Conservation (phyloP, 2,113 vertebrate genomes). For the Pteronura brasiliensis region DNA sequence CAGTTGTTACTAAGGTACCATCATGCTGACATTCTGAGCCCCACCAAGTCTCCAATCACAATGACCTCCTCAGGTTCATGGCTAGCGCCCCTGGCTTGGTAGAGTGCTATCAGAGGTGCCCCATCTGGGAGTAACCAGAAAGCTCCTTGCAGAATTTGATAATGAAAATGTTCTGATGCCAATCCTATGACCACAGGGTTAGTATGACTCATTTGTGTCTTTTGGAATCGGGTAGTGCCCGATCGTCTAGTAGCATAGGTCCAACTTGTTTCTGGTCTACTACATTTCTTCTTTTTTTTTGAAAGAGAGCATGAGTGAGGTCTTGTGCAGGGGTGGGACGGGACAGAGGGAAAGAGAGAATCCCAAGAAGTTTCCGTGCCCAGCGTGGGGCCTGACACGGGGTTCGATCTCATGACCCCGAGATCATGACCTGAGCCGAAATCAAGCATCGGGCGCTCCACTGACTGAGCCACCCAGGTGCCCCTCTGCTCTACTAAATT, state of each 20-base stretch:
- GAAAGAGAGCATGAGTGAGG: background rate
- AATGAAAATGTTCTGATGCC: constrained; percentile 94
- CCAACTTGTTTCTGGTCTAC: constrained; percentile 86
- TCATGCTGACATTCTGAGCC: constrained; percentile 91
- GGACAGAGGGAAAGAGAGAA: background rate
- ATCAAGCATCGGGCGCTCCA: background rate
- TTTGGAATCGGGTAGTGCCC: constrained; percentile 91
- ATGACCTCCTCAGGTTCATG: constrained; percentile 86
- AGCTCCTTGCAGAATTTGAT: constrained; percentile 92
- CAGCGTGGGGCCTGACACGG: background rate
- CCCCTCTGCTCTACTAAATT: constrained; percentile 81
- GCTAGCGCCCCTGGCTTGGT: constrained; percentile 89
- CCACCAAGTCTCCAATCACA: constrained; percentile 97
- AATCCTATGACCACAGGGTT: constrained; percentile 95
- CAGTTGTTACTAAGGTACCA: constrained; percentile 93
- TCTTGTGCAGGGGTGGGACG: background rate
- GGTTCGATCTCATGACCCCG: background rate
- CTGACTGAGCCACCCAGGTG: background rate
- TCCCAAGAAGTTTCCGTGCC: background rate
- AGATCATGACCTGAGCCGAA: background rate
- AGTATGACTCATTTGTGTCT: constrained; percentile 90
- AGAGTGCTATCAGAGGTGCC: constrained; percentile 94
- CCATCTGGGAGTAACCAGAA: constrained; percentile 94
- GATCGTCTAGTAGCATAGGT: constrained; percentile 91
- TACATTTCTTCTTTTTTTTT: background rate